Base-by-base conservation (phyloP, 2,797 vertebrate species). In the Phrynocephalus guinanensis region DNA sequence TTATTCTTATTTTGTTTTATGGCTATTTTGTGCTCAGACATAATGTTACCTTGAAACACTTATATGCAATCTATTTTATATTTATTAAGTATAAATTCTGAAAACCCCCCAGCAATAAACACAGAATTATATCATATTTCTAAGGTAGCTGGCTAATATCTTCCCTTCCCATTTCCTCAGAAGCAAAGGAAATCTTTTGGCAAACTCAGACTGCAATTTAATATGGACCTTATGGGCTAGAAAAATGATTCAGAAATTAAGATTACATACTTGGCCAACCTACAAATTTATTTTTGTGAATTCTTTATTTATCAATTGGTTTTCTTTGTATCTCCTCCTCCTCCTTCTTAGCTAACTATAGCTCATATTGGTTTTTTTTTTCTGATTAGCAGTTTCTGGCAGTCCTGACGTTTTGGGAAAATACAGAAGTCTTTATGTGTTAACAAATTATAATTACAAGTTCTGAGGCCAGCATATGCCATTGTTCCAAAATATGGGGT, bases 401-500 rank as follows among this genome's bases (percentile, higher is more conserved):
- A 73, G n/a, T 67, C 48, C 28, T 44, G 90, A 77, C 26, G 67
- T 63, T 63, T 63, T 15, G 48, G 90, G 89, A 88, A 91, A 79
- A 85, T 83, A 93, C 82, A 52, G 60, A 88, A 9, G 80, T 80
- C 67, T 68, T 87, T 79, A 86, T 87, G 78, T 93, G 87, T 90
- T 76, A 71, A 60, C 79, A 77, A 84, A 80, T 80, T 33, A 66
- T 94, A 93, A 86, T 89, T 84, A 91, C 56, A 56, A 84, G 50
- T 93, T 93, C 93, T 90, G 89, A 90, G 81, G 56, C 86, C 68
- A 93, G 33, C 93, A 93, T 91, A 71, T 84, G 84, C 84, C 90
- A 82, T 83, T 89, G 85, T 87, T 92, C 86, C 94, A 91, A 88
- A 91, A 92, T 72, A 73, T 91, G 87, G 90, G 93, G 88, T 89